Conservation (phyloP, 2,888 invertebrate genomes). For the Dryomyza anilis region DNA sequence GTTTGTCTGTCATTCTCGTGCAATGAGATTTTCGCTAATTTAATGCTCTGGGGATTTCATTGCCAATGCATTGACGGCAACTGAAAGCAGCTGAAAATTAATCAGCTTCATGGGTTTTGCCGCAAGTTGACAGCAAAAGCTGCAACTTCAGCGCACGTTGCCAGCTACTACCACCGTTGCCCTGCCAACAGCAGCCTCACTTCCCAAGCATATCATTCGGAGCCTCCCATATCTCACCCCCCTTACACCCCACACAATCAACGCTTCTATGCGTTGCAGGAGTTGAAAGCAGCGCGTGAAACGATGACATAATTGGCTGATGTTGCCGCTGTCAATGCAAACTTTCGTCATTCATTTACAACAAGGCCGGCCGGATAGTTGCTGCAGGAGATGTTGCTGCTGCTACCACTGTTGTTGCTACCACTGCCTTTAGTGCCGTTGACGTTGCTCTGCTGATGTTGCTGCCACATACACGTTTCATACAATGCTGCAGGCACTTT, state of each 20-base stretch:
- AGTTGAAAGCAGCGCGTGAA: constrained; percentile 16
- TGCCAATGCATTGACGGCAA: not conserved
- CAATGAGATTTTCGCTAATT: not conserved
- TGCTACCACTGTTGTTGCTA: not conserved
- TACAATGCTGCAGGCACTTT: too few species aligned
- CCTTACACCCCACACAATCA: too few species aligned
- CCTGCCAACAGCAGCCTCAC: too few species aligned
- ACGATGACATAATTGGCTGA: constrained; percentile 37
- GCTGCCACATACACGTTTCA: too few species aligned
- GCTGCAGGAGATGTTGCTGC: not conserved
- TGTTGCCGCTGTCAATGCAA: constrained; percentile 31
- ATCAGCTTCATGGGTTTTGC: constrained; percentile 3
- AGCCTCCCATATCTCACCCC: too few species aligned
- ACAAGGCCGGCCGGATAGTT: not conserved
- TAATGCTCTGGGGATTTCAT: not conserved
- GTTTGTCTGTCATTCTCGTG: too few species aligned
- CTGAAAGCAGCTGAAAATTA: not conserved
- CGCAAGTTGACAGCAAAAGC: not conserved
- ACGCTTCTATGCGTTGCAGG: too few species aligned
- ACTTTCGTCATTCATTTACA: constrained; percentile 26
- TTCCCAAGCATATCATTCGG: too few species aligned
- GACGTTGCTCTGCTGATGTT: too few species aligned
- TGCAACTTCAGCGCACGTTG: not conserved
- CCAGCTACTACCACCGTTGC: too few species aligned
- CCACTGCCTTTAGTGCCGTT: not conserved